Evolutionary conservation across 2,888 invertebrate genomes (phyloP).

Genomic region (Ophion costatus): DNA sequence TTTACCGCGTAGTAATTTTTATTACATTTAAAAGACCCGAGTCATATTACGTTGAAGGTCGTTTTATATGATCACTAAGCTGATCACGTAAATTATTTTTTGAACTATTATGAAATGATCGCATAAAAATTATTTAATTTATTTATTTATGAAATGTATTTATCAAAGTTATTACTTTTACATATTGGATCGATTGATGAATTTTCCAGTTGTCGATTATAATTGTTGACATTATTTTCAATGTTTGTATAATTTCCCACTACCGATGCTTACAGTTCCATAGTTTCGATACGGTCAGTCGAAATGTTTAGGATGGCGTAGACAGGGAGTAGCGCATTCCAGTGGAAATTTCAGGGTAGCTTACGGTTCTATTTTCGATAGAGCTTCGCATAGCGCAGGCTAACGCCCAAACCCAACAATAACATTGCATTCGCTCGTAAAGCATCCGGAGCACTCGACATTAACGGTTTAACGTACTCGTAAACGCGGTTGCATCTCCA

Average conservation of each 20-base stretch:
- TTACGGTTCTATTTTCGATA: constrained; percentile 55
- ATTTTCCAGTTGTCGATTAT: too few species aligned
- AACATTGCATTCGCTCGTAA: constrained; percentile 56
- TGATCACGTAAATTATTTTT: too few species aligned
- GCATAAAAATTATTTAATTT: too few species aligned
- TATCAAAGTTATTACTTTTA: too few species aligned
- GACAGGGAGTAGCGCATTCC: constrained; percentile 11
- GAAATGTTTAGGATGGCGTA: not conserved
- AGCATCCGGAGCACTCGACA: constrained; percentile 54
- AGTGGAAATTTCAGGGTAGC: constrained; percentile 36
- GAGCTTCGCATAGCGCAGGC: constrained; percentile 39
- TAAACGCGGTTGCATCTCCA: constrained; percentile 65
- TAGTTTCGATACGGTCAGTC: not conserved
- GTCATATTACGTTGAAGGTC: too few species aligned
- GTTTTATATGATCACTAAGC: too few species aligned
- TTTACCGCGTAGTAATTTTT: too few species aligned
- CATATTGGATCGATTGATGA: too few species aligned
- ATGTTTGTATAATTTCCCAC: not conserved
- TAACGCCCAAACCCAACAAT: constrained; percentile 61
- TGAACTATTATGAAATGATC: too few species aligned
- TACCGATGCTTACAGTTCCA: not conserved
- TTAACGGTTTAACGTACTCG: constrained; percentile 68
- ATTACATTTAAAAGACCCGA: too few species aligned
- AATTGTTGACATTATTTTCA: too few species aligned
- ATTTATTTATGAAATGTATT: too few species aligned